Evolutionary conservation across 2,888 invertebrate species (phyloP), one percentile per base, ranked within the genome.

Genomic region (Therioaphis trifolii): DNA sequence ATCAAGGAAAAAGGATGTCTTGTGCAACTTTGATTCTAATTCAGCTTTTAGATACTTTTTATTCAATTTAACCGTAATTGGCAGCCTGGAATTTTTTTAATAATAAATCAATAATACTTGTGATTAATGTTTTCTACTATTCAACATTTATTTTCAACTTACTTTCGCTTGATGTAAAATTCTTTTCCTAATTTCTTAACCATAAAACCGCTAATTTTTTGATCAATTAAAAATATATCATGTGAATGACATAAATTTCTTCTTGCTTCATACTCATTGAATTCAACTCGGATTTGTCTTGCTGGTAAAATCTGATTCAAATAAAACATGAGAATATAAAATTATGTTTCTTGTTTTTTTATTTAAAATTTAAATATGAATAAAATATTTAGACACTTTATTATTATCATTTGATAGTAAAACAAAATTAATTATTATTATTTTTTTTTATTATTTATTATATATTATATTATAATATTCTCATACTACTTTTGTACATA

Each of bases 111-210:
- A 27, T 27, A 66, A 68, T 14, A 40, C 9, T 68, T 40, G 7
- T 21, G 3, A 35, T 68, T 43, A 11, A 43, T 18, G 0, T 2
- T 4, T 18, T 2, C 7, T 18, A n/a, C 40, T 43, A 21, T 21
- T 40, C n/a, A 43, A n/a, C 14, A 77, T 35, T n/a, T 24, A 71
- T 55, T 18, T 15, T 49, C 5, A 49, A 79, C 85, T 69, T 68
- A 85, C 85, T 85, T 85, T 68, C 85, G 49, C 40, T 84, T 71
- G 80, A 92, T 84, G 58, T 63, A 77, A 66, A 86, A 86, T 49
- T 84, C 80, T 84, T 84, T 84, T 58, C 86, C 86, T 46, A 85
- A 79, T 84, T 85, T 85, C 5, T 85, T 84, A 43, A 84, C 77
- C 69, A 85, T 63, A 66, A 79, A 84, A 40, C 27, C 55, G 43